Evolutionary conservation across 2,888 invertebrate species (phyloP).

Genomic region (Drosophila buzzatii): DNA sequence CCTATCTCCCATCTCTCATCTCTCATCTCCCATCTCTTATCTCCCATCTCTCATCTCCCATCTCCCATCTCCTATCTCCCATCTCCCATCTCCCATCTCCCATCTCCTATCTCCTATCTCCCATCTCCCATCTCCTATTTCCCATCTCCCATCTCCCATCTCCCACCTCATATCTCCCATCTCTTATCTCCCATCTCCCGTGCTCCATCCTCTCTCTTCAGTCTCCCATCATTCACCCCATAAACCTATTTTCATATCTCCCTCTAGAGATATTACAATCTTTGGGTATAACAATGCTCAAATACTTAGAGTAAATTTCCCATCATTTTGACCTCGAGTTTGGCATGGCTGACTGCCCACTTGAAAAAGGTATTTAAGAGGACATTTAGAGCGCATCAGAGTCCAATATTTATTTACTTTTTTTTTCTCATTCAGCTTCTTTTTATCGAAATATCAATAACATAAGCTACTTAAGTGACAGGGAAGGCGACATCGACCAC

Average conservation of each 20-base stretch:
- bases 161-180: not conserved
- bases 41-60: not conserved
- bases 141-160: not conserved
- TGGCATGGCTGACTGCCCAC: not conserved
- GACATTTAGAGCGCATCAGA: slow-evolving; percentile 4
- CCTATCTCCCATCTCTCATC: not conserved
- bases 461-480: slow-evolving; percentile 65
- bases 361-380: slow-evolving; percentile 21
- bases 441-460: slow-evolving; percentile 63
- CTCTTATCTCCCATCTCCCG: not conserved
- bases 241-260: not conserved
- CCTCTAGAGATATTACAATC: not conserved
- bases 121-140: not conserved
- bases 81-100: not conserved
- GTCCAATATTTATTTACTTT: slow-evolving; percentile 15
- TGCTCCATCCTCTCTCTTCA: not conserved
- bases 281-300: not conserved
- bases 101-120: not conserved
- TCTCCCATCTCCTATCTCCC: not conserved
- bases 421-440: not conserved
- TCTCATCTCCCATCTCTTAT: not conserved
- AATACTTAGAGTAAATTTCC: not conserved
- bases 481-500: slow-evolving; percentile 20
- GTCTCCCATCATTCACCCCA: not conserved
- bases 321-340: not conserved